Evolutionary conservation across 2,797 vertebrate species (phyloP), one percentile per base, ranked within the genome.

Genomic region (Carduelis carduelis): DNA sequence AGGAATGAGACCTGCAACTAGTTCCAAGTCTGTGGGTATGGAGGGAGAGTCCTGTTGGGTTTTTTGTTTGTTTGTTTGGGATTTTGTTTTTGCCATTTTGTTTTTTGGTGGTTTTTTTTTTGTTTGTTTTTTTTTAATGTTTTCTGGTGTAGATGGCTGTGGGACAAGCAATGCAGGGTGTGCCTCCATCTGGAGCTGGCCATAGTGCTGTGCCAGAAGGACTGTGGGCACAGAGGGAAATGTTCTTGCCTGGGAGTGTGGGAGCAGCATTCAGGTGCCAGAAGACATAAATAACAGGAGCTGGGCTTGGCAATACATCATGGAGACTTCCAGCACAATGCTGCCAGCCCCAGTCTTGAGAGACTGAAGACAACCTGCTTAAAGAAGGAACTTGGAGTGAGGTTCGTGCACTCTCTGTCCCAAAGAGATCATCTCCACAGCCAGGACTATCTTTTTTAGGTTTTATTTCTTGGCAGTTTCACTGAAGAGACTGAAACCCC

Each of bases 241-340:
- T 83, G 47, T 89, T 93, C 89, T 76, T 89, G 78, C 55, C 34
- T 89, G 16, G 10, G 70, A 87, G 32, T 56, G 66, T 90, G 55
- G 83, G 69, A 93, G 47, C 35, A 85, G 60, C 41, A 77, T 44
- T 71, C 23, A 66, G 77, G 41, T 85, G 78, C 52, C 87, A 92
- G 88, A 72, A 93, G 47, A 87, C 56, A 79, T 89, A 87, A 90
- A 72, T 82, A 92, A 65, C 84, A 76, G 50, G 30, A 89, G 37
- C 2, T 44, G 41, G 56, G 22, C 56, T 87, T 60, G 64, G 70
- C 74, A 93, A 80, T 70, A 44, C 55, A 65, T 63, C 41, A 65
- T 3, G 28, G 39, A 87, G 35, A 57, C 50, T 88, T 89, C 56
- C 60, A 94, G 71, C 81, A 83, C 30, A 70, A 60, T 43, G 47